phyloP scores from a whole-genome alignment of 2,797 vertebrate species.

The Bufotes viridis region DNA sequence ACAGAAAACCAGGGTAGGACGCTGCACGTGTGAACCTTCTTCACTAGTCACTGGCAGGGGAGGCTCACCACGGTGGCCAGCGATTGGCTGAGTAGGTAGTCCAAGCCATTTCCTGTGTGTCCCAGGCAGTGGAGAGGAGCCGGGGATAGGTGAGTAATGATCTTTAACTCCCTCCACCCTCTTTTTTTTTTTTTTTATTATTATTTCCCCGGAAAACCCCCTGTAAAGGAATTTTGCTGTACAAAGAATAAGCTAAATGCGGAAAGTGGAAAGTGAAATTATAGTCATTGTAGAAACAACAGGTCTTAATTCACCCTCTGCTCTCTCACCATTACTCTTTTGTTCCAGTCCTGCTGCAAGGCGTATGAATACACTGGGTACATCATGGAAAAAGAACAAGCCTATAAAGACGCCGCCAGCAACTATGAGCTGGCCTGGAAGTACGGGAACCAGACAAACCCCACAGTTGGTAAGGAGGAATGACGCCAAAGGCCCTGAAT shows the following conservation, averaged over 20 bases:
- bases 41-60: no score
- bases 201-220: no score
- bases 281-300: background rate
- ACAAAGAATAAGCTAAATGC: background rate
- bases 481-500: background rate
- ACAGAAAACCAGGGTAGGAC: no score
- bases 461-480: conserved; percentile 82
- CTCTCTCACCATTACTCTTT: background rate
- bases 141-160: no score
- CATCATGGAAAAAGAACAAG: conserved; percentile 98
- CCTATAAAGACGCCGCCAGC: conserved; percentile 90
- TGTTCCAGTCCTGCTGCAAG: conserved; percentile 92
- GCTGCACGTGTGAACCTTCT: no score
- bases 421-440: conserved; percentile 99
- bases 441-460: conserved; percentile 89
- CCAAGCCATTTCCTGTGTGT: no score
- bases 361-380: conserved; percentile 98
- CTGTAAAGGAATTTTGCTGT: background rate
- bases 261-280: background rate
- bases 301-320: background rate
- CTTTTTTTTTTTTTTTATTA: no score
- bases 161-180: no score
- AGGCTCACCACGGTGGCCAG: no score
- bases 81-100: no score
- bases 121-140: no score